phyloP scores from a whole-genome alignment of 2,888 invertebrate genomes.

The Orchestes rusci region DNA sequence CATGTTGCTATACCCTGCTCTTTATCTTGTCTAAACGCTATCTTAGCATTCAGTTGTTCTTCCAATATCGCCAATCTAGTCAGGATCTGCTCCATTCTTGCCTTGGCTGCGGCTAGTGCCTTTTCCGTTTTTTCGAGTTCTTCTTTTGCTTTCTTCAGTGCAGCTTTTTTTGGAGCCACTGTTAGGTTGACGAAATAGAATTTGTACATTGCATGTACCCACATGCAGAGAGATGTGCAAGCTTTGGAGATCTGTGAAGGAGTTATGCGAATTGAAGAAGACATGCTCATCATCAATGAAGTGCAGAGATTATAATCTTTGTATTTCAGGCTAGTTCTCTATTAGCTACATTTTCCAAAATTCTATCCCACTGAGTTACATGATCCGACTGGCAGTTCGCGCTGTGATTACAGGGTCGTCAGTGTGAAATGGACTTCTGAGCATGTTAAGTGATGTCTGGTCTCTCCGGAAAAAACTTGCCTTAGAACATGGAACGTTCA shows the following conservation, averaged over 20 bases:
- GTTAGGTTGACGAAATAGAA: constrained; percentile 80
- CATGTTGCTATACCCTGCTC: constrained; percentile 72
- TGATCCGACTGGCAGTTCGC: too few relatives aligned
- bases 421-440: too few relatives aligned
- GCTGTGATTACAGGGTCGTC: too few relatives aligned
- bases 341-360: too few relatives aligned
- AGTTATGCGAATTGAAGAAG: too few relatives aligned
- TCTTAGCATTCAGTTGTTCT: constrained; percentile 62
- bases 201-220: constrained; percentile 90
- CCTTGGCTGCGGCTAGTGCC: constrained; percentile 62
- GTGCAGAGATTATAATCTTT: too few relatives aligned
- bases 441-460: too few relatives aligned
- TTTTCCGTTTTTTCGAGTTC: constrained; percentile 62
- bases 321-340: too few relatives aligned
- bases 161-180: constrained; percentile 84
- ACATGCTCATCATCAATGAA: too few relatives aligned
- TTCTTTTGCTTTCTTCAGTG: constrained; percentile 63
- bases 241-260: constrained; percentile 63
- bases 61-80: constrained; percentile 72
- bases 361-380: too few relatives aligned
- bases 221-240: constrained; percentile 75
- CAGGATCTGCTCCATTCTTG: constrained; percentile 67
- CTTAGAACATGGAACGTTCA: too few relatives aligned
- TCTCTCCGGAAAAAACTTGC: too few relatives aligned
- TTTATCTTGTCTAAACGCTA: constrained; percentile 61